A percentile compares a stretch with the other conserved stretches of the same genome.
Conservation (phyloP, 2,113 vertebrate genomes). For the Leiothrix lutea region DNA sequence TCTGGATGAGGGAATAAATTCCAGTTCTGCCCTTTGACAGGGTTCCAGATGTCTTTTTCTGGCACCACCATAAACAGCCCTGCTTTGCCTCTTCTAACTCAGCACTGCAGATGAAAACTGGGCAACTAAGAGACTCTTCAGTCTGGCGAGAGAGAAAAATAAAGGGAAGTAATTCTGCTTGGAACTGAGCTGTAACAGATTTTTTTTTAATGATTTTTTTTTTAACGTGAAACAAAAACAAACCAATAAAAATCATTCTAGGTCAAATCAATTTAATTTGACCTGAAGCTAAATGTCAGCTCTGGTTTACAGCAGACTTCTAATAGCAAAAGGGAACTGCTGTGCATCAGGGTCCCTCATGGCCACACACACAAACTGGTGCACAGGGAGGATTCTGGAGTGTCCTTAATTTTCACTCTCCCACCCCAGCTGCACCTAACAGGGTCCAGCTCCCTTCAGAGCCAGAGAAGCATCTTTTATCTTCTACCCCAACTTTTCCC, state of each 20-base stretch:
- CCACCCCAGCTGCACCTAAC: background rate
- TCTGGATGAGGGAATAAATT: background rate
- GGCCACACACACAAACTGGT: fast-evolving
- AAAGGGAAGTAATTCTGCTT: background rate
- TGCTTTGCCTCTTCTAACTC: background rate
- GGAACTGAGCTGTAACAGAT: background rate
- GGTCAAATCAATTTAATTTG: constrained; percentile 48
- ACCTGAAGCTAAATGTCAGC: constrained; percentile 43
- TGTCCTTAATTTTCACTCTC: background rate
- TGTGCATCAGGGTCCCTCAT: background rate
- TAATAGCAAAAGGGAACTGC: background rate
- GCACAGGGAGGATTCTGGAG: background rate
- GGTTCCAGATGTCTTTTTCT: background rate
- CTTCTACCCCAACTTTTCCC: background rate
- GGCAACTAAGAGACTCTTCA: background rate
- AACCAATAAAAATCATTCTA: constrained; percentile 45
- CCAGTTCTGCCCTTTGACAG: background rate
- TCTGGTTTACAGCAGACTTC: constrained; percentile 19
- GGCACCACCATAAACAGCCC: background rate
- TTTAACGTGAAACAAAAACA: background rate
- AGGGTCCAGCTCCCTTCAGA: background rate
- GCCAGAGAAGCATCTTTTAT: background rate
- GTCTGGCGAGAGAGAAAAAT: background rate
- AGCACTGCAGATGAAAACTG: background rate
- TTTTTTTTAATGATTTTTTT: background rate